phyloP scores from a whole-genome alignment of 2,113 vertebrate genomes.

The Caretta caretta region DNA sequence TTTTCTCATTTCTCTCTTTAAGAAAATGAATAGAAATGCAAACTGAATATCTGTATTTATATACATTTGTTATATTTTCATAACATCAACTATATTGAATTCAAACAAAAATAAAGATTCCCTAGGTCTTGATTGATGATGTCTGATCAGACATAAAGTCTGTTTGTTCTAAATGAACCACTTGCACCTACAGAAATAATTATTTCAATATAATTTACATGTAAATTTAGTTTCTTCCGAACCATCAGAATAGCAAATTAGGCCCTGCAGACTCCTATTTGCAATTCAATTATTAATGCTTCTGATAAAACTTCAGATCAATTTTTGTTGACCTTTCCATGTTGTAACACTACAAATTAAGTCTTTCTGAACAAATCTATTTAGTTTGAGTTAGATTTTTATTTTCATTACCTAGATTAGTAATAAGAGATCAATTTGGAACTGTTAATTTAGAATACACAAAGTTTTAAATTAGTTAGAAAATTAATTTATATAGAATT shows the following conservation, averaged over 20 bases:
- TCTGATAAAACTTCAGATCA: constrained; percentile 83
- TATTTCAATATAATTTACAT: constrained; percentile 93
- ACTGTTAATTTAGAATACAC: constrained; percentile 34
- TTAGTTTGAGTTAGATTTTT: constrained; percentile 70
- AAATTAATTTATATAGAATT: constrained; percentile 15
- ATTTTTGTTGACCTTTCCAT: constrained; percentile 86
- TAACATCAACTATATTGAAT: background rate
- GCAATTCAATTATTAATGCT: constrained; percentile 91
- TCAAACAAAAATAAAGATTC: constrained; percentile 59
- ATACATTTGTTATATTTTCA: background rate
- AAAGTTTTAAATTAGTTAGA: constrained; percentile 57
- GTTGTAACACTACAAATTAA: constrained; percentile 74
- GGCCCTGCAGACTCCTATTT: constrained; percentile 89
- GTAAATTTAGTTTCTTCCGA: constrained; percentile 85
- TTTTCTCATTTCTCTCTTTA: constrained; percentile 10
- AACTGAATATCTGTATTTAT: constrained; percentile 27
- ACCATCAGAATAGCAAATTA: constrained; percentile 82
- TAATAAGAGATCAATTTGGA: constrained; percentile 57
- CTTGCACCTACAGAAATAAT: constrained; percentile 82
- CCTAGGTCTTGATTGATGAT: constrained; percentile 49
- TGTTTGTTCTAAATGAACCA: constrained; percentile 66
- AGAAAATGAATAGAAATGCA: constrained; percentile 1
- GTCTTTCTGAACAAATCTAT: constrained; percentile 69
- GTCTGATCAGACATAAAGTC: constrained; percentile 51
- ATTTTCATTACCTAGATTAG: constrained; percentile 50